phyloP scores from a whole-genome alignment of 2,113 vertebrate species.

The Rostratula benghalensis region DNA sequence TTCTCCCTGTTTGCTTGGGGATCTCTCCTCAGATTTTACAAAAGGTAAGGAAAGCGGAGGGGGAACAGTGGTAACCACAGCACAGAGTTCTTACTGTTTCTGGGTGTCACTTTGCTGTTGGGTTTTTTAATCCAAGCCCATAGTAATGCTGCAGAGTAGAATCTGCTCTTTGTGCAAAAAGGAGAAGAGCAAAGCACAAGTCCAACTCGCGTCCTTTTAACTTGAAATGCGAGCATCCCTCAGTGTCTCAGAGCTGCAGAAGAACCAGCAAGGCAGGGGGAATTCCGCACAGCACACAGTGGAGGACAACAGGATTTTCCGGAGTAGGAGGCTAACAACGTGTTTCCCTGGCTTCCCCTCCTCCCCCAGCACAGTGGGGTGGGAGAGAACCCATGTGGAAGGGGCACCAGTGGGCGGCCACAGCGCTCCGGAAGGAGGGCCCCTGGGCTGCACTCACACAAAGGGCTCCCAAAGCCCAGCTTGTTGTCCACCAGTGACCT shows the following conservation, averaged over 20 bases:
- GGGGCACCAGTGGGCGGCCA: neutral
- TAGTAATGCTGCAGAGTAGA: neutral
- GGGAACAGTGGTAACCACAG: neutral
- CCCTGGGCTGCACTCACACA: neutral
- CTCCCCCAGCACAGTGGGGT: fast-evolving
- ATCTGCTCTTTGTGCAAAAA: neutral
- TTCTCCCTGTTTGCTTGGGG: neutral
- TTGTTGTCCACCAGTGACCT: fast-evolving
- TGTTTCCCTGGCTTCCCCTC: neutral
- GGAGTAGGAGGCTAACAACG: neutral
- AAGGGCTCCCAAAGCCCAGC: neutral
- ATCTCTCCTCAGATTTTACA: neutral
- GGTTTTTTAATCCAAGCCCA: neutral
- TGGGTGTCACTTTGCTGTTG: neutral
- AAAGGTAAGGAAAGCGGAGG: neutral
- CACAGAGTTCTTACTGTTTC: neutral
- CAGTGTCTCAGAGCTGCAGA: neutral
- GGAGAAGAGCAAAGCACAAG: neutral
- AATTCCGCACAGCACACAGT: neutral
- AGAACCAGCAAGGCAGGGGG: neutral
- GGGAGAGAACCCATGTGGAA: neutral
- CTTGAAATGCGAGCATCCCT: neutral
- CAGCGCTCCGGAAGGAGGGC: neutral
- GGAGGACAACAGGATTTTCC: constrained; percentile 46
- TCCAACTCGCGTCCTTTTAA: neutral